Percentiles rank a stretch among this genome's conserved stretches.
phyloP scores from a whole-genome alignment of 2,888 invertebrate species.

The Drosophila infuscata region DNA sequence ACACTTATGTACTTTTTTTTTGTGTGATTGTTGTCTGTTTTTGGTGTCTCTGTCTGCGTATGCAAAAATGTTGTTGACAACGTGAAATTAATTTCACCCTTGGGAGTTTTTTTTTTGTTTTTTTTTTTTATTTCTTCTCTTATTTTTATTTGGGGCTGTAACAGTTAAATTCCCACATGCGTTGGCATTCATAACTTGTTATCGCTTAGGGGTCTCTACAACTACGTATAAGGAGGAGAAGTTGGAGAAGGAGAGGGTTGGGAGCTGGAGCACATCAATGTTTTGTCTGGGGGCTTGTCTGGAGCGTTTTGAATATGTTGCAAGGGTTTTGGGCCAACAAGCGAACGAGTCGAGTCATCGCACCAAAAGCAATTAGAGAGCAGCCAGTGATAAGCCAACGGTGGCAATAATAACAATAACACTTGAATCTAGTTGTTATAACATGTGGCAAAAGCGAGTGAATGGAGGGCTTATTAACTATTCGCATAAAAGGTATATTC shows the following conservation, averaged over 20 bases:
- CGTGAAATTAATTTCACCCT: slow-evolving; percentile 68
- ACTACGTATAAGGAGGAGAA: neutral
- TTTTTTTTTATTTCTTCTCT: neutral
- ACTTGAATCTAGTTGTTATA: slow-evolving; percentile 27
- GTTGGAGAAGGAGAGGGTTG: neutral
- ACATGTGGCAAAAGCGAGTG: neutral
- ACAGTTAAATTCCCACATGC: slow-evolving; percentile 54
- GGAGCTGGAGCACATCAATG: slow-evolving; percentile 10
- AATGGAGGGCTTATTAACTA: neutral
- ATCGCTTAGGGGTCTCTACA: slow-evolving; percentile 26
- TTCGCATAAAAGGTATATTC: neutral
- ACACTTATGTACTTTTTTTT: neutral
- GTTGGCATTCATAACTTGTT: slow-evolving; percentile 51
- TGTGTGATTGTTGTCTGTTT: slow-evolving; percentile 5
- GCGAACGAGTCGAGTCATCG: slow-evolving; percentile 32
- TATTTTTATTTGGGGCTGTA: slow-evolving; percentile 13
- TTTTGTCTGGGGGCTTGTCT: slow-evolving; percentile 36
- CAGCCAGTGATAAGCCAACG: slow-evolving; percentile 48
- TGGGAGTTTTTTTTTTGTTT: slow-evolving; percentile 30
- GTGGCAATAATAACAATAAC: slow-evolving; percentile 16
- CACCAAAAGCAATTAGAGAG: slow-evolving; percentile 59
- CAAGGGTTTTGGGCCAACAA: slow-evolving; percentile 13
- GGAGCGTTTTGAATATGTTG: slow-evolving; percentile 28
- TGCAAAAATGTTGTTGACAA: slow-evolving; percentile 71
- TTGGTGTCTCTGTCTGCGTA: slow-evolving; percentile 27